Evolutionary conservation across 2,888 invertebrate genomes (phyloP).

Genomic region (Xestia xanthographa): DNA sequence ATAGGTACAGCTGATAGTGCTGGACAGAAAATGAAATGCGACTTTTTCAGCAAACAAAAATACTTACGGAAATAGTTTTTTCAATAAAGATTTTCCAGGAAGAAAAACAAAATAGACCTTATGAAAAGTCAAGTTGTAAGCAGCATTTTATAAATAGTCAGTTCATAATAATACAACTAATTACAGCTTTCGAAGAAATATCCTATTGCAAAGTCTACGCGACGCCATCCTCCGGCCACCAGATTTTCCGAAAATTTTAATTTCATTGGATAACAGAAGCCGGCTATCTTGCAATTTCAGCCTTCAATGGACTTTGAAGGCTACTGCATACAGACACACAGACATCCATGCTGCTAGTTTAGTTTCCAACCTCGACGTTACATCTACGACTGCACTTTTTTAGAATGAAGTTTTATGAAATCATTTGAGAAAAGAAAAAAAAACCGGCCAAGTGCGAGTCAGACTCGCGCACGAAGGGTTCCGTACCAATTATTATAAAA

Average conservation of each 20-base stretch:
- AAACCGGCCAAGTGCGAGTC: too few relatives aligned
- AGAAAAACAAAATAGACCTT: not conserved
- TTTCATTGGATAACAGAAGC: not conserved
- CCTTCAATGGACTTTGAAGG: not conserved
- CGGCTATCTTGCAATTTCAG: not conserved
- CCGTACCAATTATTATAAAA: too few relatives aligned
- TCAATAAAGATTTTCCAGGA: not conserved
- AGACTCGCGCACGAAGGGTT: too few relatives aligned
- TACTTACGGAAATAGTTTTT: not conserved
- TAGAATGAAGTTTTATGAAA: not conserved
- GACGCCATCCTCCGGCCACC: not conserved
- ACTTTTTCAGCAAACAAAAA: too few relatives aligned
- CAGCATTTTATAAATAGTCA: not conserved
- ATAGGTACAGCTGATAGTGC: not conserved
- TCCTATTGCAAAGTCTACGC: not conserved
- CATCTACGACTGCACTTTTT: not conserved
- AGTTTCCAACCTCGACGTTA: not conserved
- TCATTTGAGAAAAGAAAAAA: not conserved
- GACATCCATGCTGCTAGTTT: not conserved
- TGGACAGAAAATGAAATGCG: not conserved
- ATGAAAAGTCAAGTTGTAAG: not conserved
- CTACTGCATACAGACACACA: not conserved
- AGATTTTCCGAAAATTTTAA: constrained; percentile 1
- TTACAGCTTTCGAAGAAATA: constrained; percentile 13
- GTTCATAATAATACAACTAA: not conserved